phyloP scores from a whole-genome alignment of 2,113 vertebrate species.

The Craseonycteris thonglongyai region DNA sequence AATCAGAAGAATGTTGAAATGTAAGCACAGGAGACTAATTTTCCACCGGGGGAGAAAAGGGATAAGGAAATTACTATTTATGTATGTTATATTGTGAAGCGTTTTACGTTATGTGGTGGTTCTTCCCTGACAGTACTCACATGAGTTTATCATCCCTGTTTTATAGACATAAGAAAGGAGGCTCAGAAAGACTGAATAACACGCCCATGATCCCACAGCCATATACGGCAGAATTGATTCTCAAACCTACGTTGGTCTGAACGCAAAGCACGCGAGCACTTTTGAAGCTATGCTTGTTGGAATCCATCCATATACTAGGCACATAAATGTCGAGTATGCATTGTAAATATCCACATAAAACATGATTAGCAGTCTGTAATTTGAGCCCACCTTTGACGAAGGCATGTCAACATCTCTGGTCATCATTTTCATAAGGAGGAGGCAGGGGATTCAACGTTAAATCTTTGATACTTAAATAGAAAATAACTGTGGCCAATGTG shows the following conservation, averaged over 20 bases:
- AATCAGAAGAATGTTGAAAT: not conserved
- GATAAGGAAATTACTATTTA: not conserved
- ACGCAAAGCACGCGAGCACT: not conserved
- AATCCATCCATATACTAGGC: not conserved
- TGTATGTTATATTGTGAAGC: accelerated
- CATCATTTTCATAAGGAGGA: not conserved
- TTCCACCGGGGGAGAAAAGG: not conserved
- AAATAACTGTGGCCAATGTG: not conserved
- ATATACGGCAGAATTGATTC: not conserved
- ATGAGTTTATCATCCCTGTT: not conserved
- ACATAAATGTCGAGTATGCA: too few relatives aligned
- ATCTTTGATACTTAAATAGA: not conserved
- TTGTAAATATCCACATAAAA: not conserved
- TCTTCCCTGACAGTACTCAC: not conserved
- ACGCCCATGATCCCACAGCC: not conserved
- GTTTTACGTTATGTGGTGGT: not conserved
- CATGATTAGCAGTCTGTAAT: not conserved
- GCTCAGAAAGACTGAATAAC: too few relatives aligned
- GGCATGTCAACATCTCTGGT: not conserved
- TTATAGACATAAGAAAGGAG: not conserved
- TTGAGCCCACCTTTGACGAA: not conserved
- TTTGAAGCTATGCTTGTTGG: not conserved
- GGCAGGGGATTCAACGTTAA: not conserved
- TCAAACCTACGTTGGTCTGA: not conserved
- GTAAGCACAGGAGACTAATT: not conserved